These are phyloP conservation scores for Enhydra lutris DNA, from an alignment of 2,113 vertebrate species.

Conservation along the genomic window DNA sequence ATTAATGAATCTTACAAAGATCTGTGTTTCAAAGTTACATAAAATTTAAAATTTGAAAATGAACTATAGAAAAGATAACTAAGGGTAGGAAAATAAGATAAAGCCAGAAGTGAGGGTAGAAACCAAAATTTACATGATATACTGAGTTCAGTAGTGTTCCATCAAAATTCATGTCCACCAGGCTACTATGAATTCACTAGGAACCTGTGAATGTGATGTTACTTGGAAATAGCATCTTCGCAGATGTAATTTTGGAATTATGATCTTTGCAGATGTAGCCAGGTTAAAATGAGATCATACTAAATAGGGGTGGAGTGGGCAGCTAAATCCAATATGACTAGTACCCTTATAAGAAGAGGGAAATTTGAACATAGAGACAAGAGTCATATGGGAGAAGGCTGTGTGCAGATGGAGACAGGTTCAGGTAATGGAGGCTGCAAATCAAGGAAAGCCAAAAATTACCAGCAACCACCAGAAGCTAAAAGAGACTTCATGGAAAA, in stretches of 20 bases:
- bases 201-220: not conserved
- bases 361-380: not conserved
- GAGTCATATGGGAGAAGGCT: not conserved
- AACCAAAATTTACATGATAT: not conserved
- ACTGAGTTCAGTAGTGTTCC: not conserved
- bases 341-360: not conserved
- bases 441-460: not conserved
- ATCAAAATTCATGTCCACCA: not conserved
- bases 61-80: not conserved
- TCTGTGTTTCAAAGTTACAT: not conserved
- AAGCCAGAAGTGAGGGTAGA: not conserved
- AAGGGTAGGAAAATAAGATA: not conserved
- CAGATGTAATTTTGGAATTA: not conserved
- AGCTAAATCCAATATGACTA: not conserved
- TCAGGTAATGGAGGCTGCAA: not conserved
- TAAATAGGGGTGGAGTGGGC: rapidly evolving
- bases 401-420: not conserved
- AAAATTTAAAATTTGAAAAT: not conserved
- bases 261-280: not conserved
- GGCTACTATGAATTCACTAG: not conserved
- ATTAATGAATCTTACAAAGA: not conserved
- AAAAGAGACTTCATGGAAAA: not conserved
- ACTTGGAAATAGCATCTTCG: not conserved
- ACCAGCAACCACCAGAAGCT: not conserved
- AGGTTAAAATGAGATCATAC: not conserved